Percentiles rank a stretch among this genome's conserved stretches.
phyloP scores from a whole-genome alignment of 1,140 invertebrate species.

The Monomorium pharaonis region DNA sequence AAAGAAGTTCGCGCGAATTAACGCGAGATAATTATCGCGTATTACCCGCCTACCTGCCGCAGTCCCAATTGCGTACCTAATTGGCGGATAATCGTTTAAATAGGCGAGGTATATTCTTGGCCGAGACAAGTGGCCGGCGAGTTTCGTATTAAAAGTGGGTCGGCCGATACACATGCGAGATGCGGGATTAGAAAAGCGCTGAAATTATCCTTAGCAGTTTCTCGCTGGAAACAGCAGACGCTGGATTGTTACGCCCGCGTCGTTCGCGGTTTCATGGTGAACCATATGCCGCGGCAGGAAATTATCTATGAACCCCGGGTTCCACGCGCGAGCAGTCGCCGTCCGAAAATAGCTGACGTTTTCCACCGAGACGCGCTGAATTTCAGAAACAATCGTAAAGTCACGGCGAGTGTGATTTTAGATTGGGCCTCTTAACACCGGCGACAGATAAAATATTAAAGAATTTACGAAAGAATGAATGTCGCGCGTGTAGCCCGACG shows the following conservation, averaged over 20 bases:
- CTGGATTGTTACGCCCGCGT: not conserved
- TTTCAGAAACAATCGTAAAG: conserved; percentile 47
- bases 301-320: conserved; percentile 28
- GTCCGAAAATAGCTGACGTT: conserved; percentile 51
- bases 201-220: conserved; percentile 24
- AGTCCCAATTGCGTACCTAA: not conserved
- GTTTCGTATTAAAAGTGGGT: not conserved
- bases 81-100: conserved; percentile 25
- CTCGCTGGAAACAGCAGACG: not conserved
- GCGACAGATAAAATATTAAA: not conserved
- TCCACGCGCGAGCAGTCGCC: conserved; percentile 30
- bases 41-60: conserved; percentile 12
- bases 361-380: conserved; percentile 32
- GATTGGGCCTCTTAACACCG: not conserved
- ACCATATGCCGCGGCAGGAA: conserved; percentile 39
- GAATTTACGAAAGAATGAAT: conserved; percentile 2
- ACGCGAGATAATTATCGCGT: conserved; percentile 49
- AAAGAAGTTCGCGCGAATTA: conserved; percentile 9
- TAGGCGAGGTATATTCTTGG: conserved; percentile 13
- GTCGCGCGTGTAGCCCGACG: not conserved
- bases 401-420: not conserved
- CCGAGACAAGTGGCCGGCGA: not conserved
- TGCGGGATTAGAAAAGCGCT: not conserved
- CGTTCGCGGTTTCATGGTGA: conserved; percentile 11
- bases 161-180: not conserved